Percentiles rank a stretch among this genome's conserved stretches.
Evolutionary conservation across 2,113 vertebrate genomes (phyloP).

Genomic region (Nibea albiflora): DNA sequence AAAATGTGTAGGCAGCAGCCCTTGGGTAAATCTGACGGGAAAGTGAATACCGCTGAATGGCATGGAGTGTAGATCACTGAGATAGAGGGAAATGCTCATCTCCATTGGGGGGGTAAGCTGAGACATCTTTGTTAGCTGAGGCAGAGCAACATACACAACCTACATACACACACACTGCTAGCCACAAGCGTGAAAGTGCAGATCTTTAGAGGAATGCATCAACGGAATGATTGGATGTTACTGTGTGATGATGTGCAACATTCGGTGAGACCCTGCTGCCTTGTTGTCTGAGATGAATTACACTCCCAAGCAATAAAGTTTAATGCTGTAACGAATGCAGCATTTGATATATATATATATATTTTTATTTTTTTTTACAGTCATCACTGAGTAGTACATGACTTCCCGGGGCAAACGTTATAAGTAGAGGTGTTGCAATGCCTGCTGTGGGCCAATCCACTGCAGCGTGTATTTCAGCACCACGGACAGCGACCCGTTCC

Average conservation of each 20-base stretch:
- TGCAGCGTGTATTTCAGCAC: constrained; percentile 76
- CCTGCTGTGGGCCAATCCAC: constrained; percentile 13
- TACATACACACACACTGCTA: constrained; percentile 2
- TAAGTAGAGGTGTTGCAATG: constrained; percentile 1
- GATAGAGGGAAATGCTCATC: constrained; percentile 40
- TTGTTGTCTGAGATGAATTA: constrained; percentile 21
- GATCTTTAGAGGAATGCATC: constrained; percentile 34
- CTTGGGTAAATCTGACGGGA: constrained; percentile 49
- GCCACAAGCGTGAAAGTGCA: constrained; percentile 11
- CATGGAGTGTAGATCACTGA: constrained; percentile 52
- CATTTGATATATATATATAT: neutral
- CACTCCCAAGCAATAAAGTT: constrained; percentile 31
- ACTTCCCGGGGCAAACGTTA: neutral
- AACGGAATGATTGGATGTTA: constrained; percentile 14
- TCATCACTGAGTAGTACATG: constrained; percentile 1
- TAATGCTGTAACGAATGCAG: constrained; percentile 39
- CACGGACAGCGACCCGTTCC: constrained; percentile 33
- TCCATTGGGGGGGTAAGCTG: constrained; percentile 32
- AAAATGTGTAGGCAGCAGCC: constrained; percentile 45
- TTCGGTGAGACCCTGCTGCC: constrained; percentile 9
- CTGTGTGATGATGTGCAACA: constrained; percentile 11
- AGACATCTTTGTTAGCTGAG: constrained; percentile 64
- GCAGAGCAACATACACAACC: constrained; percentile 35
- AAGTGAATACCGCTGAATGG: constrained; percentile 65
- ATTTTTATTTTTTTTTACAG: neutral